Evolutionary conservation across 1,140 invertebrate genomes (phyloP).

Genomic region (Drosophila varians): DNA sequence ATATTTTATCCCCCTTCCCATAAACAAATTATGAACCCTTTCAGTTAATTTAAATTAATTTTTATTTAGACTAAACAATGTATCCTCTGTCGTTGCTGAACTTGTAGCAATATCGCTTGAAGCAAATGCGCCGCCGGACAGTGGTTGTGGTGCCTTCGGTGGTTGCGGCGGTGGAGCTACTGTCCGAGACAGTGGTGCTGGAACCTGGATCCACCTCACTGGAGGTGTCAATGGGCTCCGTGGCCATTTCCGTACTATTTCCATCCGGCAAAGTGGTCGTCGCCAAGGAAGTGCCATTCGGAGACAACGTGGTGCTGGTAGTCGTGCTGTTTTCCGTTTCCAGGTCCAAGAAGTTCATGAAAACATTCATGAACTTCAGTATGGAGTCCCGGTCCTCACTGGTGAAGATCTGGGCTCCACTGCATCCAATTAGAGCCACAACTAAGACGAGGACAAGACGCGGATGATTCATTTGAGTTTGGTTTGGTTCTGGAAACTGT

Average conservation of each 20-base stretch:
- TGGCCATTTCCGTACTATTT: slow-evolving; percentile 1
- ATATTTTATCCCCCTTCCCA: too few species aligned
- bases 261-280: slow-evolving; percentile 14
- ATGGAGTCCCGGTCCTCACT: slow-evolving; percentile 55
- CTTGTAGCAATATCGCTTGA: slow-evolving; percentile 63
- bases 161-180: not conserved
- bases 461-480: slow-evolving; percentile 37
- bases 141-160: slow-evolving; percentile 4
- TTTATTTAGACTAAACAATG: slow-evolving; percentile 28
- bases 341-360: slow-evolving; percentile 57
- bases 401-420: slow-evolving; percentile 46
- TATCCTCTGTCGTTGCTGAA: slow-evolving; percentile 57
- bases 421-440: slow-evolving; percentile 7
- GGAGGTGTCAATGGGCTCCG: not conserved
- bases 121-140: slow-evolving; percentile 46
- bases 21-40: too few species aligned
- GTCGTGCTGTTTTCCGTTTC: slow-evolving; percentile 37
- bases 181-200: slow-evolving; percentile 1
- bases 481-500: slow-evolving; percentile 12
- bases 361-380: slow-evolving; percentile 56
- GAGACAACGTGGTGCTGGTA: not conserved
- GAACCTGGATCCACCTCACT: not conserved
- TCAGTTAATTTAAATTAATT: not conserved
- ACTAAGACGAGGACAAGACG: slow-evolving; percentile 31
- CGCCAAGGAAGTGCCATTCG: slow-evolving; percentile 14